Conservation (phyloP, 2,888 invertebrate genomes). For the Drosophila formosana region DNA sequence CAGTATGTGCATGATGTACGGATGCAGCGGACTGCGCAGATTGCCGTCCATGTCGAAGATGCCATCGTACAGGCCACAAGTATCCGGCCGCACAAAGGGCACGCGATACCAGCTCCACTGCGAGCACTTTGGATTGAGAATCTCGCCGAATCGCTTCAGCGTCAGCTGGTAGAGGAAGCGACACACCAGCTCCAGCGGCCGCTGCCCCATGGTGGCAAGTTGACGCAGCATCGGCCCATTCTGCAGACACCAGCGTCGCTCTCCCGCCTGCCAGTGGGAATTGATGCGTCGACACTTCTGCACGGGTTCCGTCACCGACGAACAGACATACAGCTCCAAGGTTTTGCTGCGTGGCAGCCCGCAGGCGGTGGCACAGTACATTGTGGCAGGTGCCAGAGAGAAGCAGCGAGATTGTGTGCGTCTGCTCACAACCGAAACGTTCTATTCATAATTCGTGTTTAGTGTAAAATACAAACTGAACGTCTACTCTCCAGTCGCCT, state of each 20-base stretch:
- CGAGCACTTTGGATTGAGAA: slow-evolving; percentile 44
- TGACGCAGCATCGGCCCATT: slow-evolving; percentile 26
- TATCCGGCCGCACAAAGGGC: slow-evolving; percentile 42
- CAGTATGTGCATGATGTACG: slow-evolving; percentile 36
- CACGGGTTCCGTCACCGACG: not conserved
- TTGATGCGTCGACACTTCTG: slow-evolving; percentile 14
- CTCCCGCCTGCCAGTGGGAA: slow-evolving; percentile 17
- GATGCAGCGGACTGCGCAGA: slow-evolving; percentile 40
- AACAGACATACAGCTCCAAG: slow-evolving; percentile 22
- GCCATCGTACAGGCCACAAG: slow-evolving; percentile 46
- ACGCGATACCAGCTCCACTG: slow-evolving; percentile 45
- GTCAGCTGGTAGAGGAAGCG: slow-evolving; percentile 46
- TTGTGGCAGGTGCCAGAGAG: not conserved
- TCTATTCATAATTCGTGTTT: no score
- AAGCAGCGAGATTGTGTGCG: not conserved
- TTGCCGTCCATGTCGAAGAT: slow-evolving; percentile 52
- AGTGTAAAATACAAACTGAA: not conserved
- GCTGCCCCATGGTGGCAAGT: slow-evolving; percentile 17
- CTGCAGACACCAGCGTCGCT: slow-evolving; percentile 40
- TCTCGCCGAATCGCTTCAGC: slow-evolving; percentile 38
- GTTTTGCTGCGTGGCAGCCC: slow-evolving; percentile 16
- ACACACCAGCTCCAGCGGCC: slow-evolving; percentile 31
- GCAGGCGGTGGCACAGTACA: slow-evolving; percentile 37
- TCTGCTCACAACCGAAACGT: slow-evolving; percentile 13
- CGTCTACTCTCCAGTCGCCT: not conserved